These are phyloP conservation scores for Harpagoxenus sublaevis DNA, from an alignment of 2,888 invertebrate genomes.

Conservation along the genomic window DNA sequence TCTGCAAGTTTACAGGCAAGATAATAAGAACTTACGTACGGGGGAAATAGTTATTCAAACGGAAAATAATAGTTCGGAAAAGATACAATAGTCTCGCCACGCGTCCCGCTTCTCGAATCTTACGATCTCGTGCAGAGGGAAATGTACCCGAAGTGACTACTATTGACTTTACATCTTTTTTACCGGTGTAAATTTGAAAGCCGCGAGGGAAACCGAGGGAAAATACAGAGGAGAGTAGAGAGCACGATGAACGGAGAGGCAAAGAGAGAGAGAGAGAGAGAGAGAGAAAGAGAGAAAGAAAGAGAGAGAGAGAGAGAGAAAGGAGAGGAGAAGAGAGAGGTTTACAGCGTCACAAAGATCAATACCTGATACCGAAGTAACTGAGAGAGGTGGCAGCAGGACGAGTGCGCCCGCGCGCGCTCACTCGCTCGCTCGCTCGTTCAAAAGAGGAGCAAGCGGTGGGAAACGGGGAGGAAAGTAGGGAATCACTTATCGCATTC, in stretches of 20 bases:
- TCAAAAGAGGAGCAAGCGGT: conserved; percentile 17
- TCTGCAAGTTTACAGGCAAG: not conserved
- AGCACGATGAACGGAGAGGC: not conserved
- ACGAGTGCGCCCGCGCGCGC: conserved; percentile 54
- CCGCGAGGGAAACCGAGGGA: conserved; percentile 27
- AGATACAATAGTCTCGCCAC: conserved; percentile 16
- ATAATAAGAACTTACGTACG: not conserved
- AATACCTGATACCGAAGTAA: conserved; percentile 61
- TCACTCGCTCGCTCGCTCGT: conserved; percentile 15
- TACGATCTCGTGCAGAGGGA: conserved; percentile 3
- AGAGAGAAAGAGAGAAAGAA: conserved; percentile 25
- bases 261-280: conserved; percentile 26
- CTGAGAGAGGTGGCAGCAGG: conserved; percentile 55
- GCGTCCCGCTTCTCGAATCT: not conserved
- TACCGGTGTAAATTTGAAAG: conserved; percentile 39
- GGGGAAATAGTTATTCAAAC: not conserved
- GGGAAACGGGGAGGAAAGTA: conserved; percentile 16
- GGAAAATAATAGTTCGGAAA: not conserved
- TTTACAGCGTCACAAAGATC: conserved; percentile 59
- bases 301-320: conserved; percentile 20
- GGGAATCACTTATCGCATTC: conserved; percentile 49
- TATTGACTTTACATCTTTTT: conserved; percentile 37
- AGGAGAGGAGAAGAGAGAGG: conserved; percentile 45
- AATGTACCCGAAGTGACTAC: conserved; percentile 29
- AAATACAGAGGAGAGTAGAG: conserved; percentile 31